phyloP scores from a whole-genome alignment of 2,797 vertebrate species.

The Tokudaia muenninki region DNA sequence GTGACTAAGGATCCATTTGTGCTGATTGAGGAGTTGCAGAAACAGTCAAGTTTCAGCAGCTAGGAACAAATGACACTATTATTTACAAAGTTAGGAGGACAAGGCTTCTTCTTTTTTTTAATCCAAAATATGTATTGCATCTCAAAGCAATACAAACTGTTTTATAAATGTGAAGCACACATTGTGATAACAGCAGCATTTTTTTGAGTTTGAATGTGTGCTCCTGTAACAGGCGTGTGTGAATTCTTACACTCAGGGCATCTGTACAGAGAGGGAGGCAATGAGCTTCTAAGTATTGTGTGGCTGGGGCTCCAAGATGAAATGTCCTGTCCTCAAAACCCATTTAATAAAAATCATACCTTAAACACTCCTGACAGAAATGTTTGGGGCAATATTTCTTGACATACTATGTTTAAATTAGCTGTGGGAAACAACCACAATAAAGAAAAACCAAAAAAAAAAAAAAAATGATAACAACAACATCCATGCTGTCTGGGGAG shows the following conservation, averaged over 20 bases:
- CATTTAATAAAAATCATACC: background rate
- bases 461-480: background rate
- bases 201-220: background rate
- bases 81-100: background rate
- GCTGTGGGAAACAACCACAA: background rate
- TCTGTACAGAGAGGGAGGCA: background rate
- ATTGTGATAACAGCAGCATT: background rate
- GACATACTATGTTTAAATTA: background rate
- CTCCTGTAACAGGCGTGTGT: accelerated
- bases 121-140: background rate
- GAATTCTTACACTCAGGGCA: background rate
- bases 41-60: background rate
- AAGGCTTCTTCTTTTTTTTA: background rate
- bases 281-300: background rate
- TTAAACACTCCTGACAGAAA: background rate
- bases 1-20: background rate
- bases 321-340: background rate
- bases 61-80: background rate
- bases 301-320: background rate
- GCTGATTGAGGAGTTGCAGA: background rate
- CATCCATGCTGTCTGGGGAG: too few relatives aligned
- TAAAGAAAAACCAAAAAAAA: background rate
- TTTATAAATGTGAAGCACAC: accelerated
- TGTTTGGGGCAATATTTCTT: background rate
- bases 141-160: background rate